A percentile compares a stretch with the other conserved stretches of the same genome.
Evolutionary conservation across 2,113 vertebrate genomes (phyloP).

Genomic region (Sigmodon hispidus): DNA sequence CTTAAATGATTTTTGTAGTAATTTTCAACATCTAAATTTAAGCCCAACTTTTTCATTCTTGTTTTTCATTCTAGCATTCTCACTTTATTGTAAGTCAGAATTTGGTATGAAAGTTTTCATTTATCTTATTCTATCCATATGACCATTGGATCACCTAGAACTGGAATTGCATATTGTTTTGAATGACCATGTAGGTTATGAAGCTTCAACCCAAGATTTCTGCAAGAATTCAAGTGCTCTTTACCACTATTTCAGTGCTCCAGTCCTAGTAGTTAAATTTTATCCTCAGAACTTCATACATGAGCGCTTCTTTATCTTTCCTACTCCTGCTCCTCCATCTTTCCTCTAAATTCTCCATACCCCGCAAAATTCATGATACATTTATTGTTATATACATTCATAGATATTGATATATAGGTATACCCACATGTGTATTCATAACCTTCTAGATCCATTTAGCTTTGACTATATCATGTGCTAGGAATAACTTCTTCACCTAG

Average conservation of each 20-base stretch:
- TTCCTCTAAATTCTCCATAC: not conserved
- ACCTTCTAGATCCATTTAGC: not conserved
- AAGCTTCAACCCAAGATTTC: not conserved
- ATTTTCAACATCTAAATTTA: constrained; percentile 2
- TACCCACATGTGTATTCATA: no score
- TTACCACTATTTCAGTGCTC: not conserved
- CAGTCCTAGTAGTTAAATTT: no score
- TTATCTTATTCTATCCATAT: not conserved
- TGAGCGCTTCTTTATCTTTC: no score
- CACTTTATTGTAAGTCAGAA: not conserved
- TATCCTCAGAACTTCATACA: not conserved
- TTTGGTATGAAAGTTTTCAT: not conserved
- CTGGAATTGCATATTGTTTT: not conserved
- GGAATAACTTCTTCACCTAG: not conserved
- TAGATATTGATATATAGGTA: no score
- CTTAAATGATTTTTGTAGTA: not conserved
- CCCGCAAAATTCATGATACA: not conserved
- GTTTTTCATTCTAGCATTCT: not conserved
- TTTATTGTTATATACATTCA: not conserved
- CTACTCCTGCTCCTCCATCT: not conserved
- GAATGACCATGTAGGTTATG: not conserved
- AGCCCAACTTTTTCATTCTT: not conserved
- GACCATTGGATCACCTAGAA: not conserved
- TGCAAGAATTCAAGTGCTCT: not conserved
- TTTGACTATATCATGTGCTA: not conserved